Base-by-base conservation (phyloP, 2,113 vertebrate genomes). In the Butorides virescens region DNA sequence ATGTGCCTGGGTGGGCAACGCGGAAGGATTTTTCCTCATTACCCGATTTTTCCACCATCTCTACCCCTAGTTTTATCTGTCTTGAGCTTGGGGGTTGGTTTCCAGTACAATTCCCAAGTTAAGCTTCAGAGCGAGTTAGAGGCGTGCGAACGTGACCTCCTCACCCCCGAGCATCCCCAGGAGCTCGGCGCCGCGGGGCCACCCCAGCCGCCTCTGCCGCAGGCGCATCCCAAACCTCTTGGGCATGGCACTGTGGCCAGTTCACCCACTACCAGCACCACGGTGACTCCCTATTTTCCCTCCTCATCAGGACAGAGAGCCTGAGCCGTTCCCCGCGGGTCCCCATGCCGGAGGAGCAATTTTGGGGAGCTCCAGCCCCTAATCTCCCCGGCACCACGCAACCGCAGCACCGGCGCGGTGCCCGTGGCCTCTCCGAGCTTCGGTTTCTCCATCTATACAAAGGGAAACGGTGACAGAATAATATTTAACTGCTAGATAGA, bases 201-300 rank as follows among this genome's bases (percentile, higher is more conserved):
- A 39, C 27, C 82, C 49, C 39, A 3, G n/a, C 22, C 59, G 7
- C 50, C 50, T 22, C 27, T 12, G 22, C 42, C 5, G 5, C 52
- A 13, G 36, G 36, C 46, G 32, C 34, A 37, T 70, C 63, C 72
- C n/a, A 7, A 13, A 15, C 4, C 11, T 42, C 36, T 26, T 1
- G 15, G 12, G 39, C 47, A 2, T 30, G 5, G 3, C 44, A 5
- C 0, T 1, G 16, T 1, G 21, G 34, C 47, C 66, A 0, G 37
- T n/a, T 22, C 37, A 32, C 46, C 9, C 2, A 8, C 37, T 7
- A 1, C 55, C 27, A 7, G 18, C 14, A 19, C 65, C 39, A 10
- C 6, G 32, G 37, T 7, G 11, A 37, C 3, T 58, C 58, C 10
- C 1, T 13, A 14, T 67, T 50, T 11, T 22, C 52, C 46, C 53